A percentile compares a stretch with the other conserved stretches of the same genome.
phyloP scores from a whole-genome alignment of 64 coral and sea anemone species.

The Porites australiensis region DNA sequence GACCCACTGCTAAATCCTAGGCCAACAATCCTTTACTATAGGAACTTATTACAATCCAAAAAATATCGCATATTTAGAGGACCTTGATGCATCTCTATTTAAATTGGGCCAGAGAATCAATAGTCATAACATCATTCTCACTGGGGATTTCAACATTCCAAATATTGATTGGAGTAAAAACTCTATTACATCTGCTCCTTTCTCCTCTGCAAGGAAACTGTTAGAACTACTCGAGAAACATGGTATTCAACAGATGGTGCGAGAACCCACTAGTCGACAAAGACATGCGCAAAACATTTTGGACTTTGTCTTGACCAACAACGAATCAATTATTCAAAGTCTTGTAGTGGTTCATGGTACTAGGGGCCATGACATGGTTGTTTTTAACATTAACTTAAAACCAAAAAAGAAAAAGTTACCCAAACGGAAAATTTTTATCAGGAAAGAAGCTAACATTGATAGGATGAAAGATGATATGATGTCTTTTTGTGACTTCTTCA shows the following conservation, averaged over 20 bases:
- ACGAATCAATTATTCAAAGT: not conserved
- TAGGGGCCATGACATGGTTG: constrained; percentile 48
- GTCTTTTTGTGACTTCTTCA: constrained; percentile 63
- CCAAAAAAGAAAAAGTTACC: constrained; percentile 45
- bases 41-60: constrained; percentile 36
- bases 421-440: constrained; percentile 67
- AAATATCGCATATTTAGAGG: constrained; percentile 21
- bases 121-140: constrained; percentile 42
- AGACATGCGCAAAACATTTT: constrained; percentile 38
- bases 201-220: not conserved
- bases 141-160: constrained; percentile 53
- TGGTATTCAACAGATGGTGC: constrained; percentile 30
- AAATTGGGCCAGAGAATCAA: constrained; percentile 12
- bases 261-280: constrained; percentile 42
- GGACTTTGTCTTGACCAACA: constrained; percentile 53
- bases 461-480: constrained; percentile 71
- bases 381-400: constrained; percentile 22
- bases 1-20: constrained; percentile 19
- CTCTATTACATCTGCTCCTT: constrained; percentile 35
- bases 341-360: too few species aligned
- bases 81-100: constrained; percentile 43
- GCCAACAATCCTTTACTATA: constrained; percentile 38
- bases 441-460: constrained; percentile 65
- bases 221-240: constrained; percentile 35
- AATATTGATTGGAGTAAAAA: constrained; percentile 59